Evolutionary conservation across 2,797 vertebrate genomes (phyloP).

Genomic region (Enteromius afrohamiltoni): DNA sequence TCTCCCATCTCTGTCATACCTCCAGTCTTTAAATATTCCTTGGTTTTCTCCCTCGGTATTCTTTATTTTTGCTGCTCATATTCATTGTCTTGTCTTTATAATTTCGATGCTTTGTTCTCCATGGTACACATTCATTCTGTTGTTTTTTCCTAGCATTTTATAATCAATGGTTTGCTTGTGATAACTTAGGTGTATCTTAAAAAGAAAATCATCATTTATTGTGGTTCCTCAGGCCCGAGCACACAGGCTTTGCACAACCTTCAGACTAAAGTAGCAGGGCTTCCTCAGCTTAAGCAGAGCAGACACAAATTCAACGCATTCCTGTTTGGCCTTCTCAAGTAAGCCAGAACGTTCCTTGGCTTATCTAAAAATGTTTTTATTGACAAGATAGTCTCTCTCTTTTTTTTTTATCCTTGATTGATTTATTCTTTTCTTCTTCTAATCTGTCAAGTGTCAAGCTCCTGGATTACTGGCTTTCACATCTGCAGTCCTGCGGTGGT

Average conservation of each 20-base stretch:
- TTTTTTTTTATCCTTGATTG: constrained; percentile 14
- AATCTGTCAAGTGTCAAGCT: constrained; percentile 83
- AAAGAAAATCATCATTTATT: neutral
- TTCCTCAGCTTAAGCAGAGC: constrained; percentile 84
- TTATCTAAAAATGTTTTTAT: neutral
- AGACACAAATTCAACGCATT: constrained; percentile 93
- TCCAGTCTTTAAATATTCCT: constrained; percentile 32
- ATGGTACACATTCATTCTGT: neutral
- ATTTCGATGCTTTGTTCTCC: neutral
- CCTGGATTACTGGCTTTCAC: constrained; percentile 90
- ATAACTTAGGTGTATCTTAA: neutral
- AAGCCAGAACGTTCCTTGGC: constrained; percentile 64
- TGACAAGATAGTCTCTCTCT: constrained; percentile 4
- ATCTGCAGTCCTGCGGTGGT: constrained; percentile 89
- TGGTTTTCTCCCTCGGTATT: constrained; percentile 12
- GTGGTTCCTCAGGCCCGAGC: constrained; percentile 73
- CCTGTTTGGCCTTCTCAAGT: constrained; percentile 94
- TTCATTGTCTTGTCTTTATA: neutral
- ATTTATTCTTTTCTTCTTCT: constrained; percentile 23
- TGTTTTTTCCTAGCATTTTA: neutral
- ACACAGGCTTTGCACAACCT: constrained; percentile 80
- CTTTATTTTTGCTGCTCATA: constrained; percentile 20
- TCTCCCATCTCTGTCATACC: constrained; percentile 47
- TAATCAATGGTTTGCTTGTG: neutral
- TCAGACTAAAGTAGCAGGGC: constrained; percentile 81